These are phyloP conservation scores for Sakesphorus luctuosus DNA, from an alignment of 2,113 vertebrate genomes.

Conservation along the genomic window DNA sequence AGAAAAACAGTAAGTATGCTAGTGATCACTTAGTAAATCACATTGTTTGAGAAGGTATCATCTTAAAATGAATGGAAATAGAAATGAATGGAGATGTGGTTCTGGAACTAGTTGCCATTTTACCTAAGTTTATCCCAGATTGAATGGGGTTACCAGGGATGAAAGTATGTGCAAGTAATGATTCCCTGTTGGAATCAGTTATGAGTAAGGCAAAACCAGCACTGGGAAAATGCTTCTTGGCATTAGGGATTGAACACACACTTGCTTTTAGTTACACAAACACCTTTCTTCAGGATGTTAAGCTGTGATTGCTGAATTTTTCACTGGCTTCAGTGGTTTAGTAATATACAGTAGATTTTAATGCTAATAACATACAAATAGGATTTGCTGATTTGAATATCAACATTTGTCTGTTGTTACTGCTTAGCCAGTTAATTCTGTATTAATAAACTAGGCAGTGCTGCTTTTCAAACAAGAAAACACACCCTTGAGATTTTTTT, in stretches of 20 bases:
- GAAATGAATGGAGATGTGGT: not conserved
- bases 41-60: not conserved
- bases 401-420: not conserved
- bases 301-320: not conserved
- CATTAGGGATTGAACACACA: not conserved
- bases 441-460: not conserved
- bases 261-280: not conserved
- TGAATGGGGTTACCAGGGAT: not conserved
- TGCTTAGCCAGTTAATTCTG: not conserved
- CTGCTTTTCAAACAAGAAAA: not conserved
- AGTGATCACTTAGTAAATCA: not conserved
- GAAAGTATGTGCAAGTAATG: not conserved
- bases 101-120: not conserved
- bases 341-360: not conserved
- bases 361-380: not conserved
- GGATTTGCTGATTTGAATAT: not conserved
- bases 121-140: not conserved
- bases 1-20: conserved; percentile 86
- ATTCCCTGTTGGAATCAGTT: not conserved
- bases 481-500: not conserved
- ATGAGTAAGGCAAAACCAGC: not conserved
- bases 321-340: not conserved
- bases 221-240: not conserved
- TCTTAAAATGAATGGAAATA: not conserved
- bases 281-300: not conserved